Base-by-base conservation (phyloP, 2,888 invertebrate species). In the Molanna angustata region DNA sequence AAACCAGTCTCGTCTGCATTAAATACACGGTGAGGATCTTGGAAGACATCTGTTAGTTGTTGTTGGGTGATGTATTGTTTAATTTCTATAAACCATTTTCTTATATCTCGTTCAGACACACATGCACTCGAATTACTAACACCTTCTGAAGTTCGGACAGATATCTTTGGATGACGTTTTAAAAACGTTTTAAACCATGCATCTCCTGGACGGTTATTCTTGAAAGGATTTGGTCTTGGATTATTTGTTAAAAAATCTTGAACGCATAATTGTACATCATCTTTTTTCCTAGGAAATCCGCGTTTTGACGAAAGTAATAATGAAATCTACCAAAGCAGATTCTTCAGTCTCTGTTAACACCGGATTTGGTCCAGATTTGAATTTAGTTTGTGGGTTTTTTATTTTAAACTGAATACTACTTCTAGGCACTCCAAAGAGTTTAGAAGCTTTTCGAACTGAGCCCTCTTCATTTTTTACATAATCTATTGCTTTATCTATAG, bases 201-300 rank as follows among this genome's bases (percentile, higher is more conserved):
- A 16, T 18, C 17, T 14, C 40, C 40, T 4, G 40, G 16, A 6
- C 18, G 14, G 17, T 40, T 40, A 18, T 40, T 16, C 18, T 14
- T 14, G 9, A 40, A 40, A 16, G 40, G 40, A 40, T 40, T 40
- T 2, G 40, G 40, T 17, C 40, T 2, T 16, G 40, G 18, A 40
- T 16, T 40, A 17, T 14, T 3, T 4, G 2, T 40, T 14, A 40
- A 40, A 4, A 40, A 40, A n/a, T 6, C 4, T 18, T 40, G 40
- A 17, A 40, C 40, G 17, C 6, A 7, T 14, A 9, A 16, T n/a
- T 18, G 18, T 7, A 40, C 17, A 18, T 40, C 40, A 40, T 18
- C 14, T 14, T 14, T 14, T n/a, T 9, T 6, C 18, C 40, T 4
- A 9, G 40, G 40, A 40, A 40, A 40, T 16, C 40, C 40, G 13